Conservation (phyloP, 2,113 vertebrate species). For the Pavo muticus region DNA sequence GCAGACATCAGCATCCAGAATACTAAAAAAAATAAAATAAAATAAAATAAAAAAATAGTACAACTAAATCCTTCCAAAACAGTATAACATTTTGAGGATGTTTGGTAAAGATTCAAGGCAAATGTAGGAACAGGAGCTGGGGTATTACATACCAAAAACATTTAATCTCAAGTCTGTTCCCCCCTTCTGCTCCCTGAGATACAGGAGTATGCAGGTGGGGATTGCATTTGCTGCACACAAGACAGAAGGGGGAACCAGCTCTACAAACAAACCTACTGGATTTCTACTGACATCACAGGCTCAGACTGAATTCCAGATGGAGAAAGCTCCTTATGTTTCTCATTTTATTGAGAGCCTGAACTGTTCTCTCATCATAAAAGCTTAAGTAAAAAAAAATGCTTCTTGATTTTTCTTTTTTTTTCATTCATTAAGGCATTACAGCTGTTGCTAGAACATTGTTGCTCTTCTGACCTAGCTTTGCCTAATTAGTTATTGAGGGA, state of each 20-base stretch:
- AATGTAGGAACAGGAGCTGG: not conserved
- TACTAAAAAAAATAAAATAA: not conserved
- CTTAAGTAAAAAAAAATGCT: not conserved
- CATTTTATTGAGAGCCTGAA: not conserved
- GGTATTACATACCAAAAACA: not conserved
- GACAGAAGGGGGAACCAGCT: not conserved
- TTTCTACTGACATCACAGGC: not conserved
- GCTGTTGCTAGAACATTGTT: not conserved
- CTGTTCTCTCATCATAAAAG: not conserved
- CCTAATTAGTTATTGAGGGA: not conserved
- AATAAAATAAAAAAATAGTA: not conserved
- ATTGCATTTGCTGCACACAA: not conserved
- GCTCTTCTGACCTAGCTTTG: not conserved
- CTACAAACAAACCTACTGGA: accelerated
- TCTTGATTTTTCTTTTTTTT: not conserved
- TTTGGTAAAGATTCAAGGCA: not conserved
- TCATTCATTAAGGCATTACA: not conserved
- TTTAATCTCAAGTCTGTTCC: not conserved
- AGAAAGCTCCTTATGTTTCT: not conserved
- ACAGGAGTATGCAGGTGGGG: not conserved
- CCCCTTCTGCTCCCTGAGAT: not conserved
- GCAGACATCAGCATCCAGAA: not conserved
- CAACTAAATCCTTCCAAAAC: not conserved
- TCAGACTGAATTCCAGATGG: not conserved
- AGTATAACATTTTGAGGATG: not conserved